These are phyloP conservation scores for Choristoneura fumiferana DNA, from an alignment of 1,140 invertebrate species.

Conservation along the genomic window DNA sequence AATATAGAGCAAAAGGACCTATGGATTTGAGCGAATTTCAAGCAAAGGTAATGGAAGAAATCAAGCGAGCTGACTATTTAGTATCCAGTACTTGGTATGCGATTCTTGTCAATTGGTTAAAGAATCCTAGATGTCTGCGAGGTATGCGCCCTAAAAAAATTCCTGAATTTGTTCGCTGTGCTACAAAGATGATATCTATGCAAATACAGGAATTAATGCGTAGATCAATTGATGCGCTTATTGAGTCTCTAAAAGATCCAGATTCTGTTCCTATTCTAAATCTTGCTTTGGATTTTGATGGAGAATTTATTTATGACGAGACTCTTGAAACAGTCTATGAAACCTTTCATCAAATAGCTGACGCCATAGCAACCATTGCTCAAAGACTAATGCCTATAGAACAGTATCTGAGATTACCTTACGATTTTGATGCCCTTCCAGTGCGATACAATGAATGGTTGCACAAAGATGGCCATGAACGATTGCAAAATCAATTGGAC, in stretches of 20 bases:
- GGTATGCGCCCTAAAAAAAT: constrained; percentile 59
- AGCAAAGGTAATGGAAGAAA: constrained; percentile 66
- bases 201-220: constrained; percentile 75
- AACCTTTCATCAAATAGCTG: constrained; percentile 68
- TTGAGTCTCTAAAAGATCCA: constrained; percentile 53
- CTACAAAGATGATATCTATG: constrained; percentile 72
- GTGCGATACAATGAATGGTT: constrained; percentile 71
- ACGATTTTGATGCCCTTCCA: constrained; percentile 58
- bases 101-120: constrained; percentile 63
- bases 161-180: constrained; percentile 60
- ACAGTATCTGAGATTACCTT: constrained; percentile 66
- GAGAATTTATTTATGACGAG: constrained; percentile 71
- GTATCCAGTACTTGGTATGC: constrained; percentile 74
- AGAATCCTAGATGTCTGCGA: constrained; percentile 65
- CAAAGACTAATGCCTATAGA: constrained; percentile 76
- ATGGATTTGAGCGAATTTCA: constrained; percentile 70
- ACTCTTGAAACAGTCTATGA: constrained; percentile 65
- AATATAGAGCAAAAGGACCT: constrained; percentile 70
- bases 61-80: constrained; percentile 66
- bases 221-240: constrained; percentile 67
- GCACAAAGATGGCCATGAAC: constrained; percentile 57
- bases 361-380: constrained; percentile 65
- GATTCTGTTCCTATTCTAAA: constrained; percentile 61
- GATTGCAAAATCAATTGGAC: constrained; percentile 61
- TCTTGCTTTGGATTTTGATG: constrained; percentile 70